Evolutionary conservation across 2,888 invertebrate genomes (phyloP).

Genomic region (Drosophila cognata): DNA sequence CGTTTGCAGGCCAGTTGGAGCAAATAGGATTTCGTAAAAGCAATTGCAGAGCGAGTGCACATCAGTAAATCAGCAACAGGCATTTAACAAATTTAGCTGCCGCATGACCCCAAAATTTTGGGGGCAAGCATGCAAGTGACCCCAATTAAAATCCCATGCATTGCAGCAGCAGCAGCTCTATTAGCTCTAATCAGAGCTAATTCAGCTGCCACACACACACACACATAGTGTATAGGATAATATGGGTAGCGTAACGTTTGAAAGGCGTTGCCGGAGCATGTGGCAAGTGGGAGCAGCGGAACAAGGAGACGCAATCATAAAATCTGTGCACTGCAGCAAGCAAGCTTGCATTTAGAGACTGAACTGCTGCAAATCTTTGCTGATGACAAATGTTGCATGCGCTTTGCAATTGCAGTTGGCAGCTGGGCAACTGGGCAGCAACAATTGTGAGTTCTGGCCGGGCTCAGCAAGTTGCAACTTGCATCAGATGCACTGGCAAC

Average conservation of each 20-base stretch:
- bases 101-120: slow-evolving; percentile 17
- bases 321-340: slow-evolving; percentile 53
- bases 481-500: slow-evolving; percentile 10
- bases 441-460: background rate
- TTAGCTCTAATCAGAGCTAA: slow-evolving; percentile 70
- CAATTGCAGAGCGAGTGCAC: slow-evolving; percentile 19
- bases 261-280: slow-evolving; percentile 10
- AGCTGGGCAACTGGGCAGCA: slow-evolving; percentile 7
- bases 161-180: slow-evolving; percentile 46
- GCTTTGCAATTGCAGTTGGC: slow-evolving; percentile 32
- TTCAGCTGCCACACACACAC: slow-evolving; percentile 46
- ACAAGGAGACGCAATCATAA: slow-evolving; percentile 52
- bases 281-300: slow-evolving; percentile 32
- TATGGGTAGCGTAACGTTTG: slow-evolving; percentile 12
- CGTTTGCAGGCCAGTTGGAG: slow-evolving; percentile 23
- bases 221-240: slow-evolving; percentile 57
- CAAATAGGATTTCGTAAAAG: slow-evolving; percentile 30
- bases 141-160: slow-evolving; percentile 20
- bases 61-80: slow-evolving; percentile 45
- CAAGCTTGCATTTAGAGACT: slow-evolving; percentile 24
- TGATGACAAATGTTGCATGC: slow-evolving; percentile 69
- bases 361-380: slow-evolving; percentile 41
- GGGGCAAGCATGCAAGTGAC: slow-evolving; percentile 10
- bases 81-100: slow-evolving; percentile 34
- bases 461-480: slow-evolving; percentile 17